Percentiles rank a stretch among this genome's conserved stretches.
These are phyloP conservation scores for Plectrocnemia conspersa DNA, from an alignment of 1,140 invertebrate genomes.

Conservation along the genomic window DNA sequence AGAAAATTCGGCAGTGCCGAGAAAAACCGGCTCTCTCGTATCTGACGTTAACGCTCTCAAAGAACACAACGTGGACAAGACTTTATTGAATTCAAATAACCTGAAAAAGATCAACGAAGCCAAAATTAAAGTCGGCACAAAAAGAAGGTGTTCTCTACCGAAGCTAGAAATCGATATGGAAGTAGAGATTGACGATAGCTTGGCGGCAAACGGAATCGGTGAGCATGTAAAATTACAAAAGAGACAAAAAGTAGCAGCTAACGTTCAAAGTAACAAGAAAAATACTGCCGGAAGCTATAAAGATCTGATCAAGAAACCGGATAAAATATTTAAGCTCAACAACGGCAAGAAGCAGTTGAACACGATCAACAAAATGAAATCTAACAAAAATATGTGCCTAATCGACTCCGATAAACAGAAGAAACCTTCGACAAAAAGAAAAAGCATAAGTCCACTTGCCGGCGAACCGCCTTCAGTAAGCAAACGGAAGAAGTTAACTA, in stretches of 20 bases:
- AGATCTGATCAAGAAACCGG: constrained; percentile 44
- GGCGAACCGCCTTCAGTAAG: constrained; percentile 29
- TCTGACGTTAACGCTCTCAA: constrained; percentile 44
- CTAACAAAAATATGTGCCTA: constrained; percentile 37
- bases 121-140: constrained; percentile 43
- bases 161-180: constrained; percentile 51
- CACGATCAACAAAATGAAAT: constrained; percentile 32
- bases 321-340: constrained; percentile 40
- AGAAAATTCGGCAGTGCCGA: constrained; percentile 44
- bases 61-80: constrained; percentile 41
- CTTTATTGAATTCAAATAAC: constrained; percentile 1
- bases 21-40: constrained; percentile 27
- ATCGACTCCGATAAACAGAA: constrained; percentile 39
- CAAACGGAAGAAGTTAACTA: constrained; percentile 32
- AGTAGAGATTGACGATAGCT: constrained; percentile 44
- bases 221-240: constrained; percentile 53
- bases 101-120: constrained; percentile 39
- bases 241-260: constrained; percentile 53
- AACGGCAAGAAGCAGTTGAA: constrained; percentile 45
- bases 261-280: constrained; percentile 32
- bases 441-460: constrained; percentile 12
- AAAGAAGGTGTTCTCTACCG: constrained; percentile 44
- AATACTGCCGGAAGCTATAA: constrained; percentile 41
- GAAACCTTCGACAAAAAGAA: constrained; percentile 36
- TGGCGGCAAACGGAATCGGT: constrained; percentile 50